These are phyloP conservation scores for Capreolus pygargus DNA, from an alignment of 2,113 vertebrate species.

Conservation along the genomic window DNA sequence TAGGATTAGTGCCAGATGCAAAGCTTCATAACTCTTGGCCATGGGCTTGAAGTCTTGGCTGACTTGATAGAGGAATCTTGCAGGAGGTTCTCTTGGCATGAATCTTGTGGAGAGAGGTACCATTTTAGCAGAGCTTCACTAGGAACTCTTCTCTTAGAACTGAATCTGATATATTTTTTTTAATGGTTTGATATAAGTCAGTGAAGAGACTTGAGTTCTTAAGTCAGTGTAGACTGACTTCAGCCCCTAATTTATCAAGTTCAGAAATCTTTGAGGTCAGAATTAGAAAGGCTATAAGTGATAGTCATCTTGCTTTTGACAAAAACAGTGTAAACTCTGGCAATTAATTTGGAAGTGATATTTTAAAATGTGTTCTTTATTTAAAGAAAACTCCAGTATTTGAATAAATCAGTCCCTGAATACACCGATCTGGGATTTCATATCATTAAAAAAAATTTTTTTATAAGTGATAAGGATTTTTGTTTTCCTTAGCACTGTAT, in stretches of 20 bases:
- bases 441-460: neutral
- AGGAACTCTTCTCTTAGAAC: slow-evolving; percentile 4
- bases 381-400: neutral
- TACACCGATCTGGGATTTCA: neutral
- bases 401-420: neutral
- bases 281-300: neutral
- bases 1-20: neutral
- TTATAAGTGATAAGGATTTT: neutral
- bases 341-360: slow-evolving; percentile 18
- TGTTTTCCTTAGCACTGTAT: neutral
- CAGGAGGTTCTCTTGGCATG: neutral
- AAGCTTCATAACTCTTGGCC: neutral
- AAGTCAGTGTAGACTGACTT: neutral
- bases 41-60: neutral
- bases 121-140: neutral
- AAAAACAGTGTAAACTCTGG: neutral
- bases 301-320: neutral
- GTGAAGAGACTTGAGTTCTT: slow-evolving; percentile 20
- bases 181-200: neutral
- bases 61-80: neutral
- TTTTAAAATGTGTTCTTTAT: neutral
- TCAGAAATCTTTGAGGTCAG: neutral
- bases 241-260: neutral
- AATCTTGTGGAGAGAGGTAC: neutral
- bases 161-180: neutral